Percentiles rank a stretch among this genome's conserved stretches.
These are phyloP conservation scores for Coremacera marginata DNA, from an alignment of 2,888 invertebrate species.

Conservation along the genomic window DNA sequence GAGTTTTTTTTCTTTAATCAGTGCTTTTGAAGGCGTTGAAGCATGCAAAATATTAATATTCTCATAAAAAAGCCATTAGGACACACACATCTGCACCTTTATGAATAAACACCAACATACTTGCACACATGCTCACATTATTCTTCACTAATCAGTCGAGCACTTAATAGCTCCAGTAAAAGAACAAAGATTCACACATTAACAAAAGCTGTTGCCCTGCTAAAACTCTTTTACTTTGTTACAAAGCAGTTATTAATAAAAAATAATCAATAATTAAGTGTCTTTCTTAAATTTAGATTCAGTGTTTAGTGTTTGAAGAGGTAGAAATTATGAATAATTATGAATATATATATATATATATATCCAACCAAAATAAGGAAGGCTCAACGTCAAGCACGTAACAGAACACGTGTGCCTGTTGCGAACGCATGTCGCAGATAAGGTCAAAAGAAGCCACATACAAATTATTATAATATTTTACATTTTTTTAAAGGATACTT, in stretches of 20 bases:
- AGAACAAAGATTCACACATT: slow-evolving; percentile 12
- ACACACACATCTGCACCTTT: background rate
- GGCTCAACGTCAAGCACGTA: no score
- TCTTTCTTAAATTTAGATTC: slow-evolving; percentile 49
- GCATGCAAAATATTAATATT: slow-evolving; percentile 66
- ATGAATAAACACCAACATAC: slow-evolving; percentile 12
- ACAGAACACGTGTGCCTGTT: no score
- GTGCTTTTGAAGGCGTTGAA: slow-evolving; percentile 56
- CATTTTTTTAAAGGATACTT: no score
- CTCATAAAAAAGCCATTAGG: slow-evolving; percentile 40
- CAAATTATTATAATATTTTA: no score
- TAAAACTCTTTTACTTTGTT: background rate
- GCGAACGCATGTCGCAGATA: no score
- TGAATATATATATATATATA: no score
- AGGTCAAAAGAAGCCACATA: no score
- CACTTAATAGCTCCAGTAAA: background rate
- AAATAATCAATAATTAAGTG: slow-evolving; percentile 66
- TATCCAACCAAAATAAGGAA: no score
- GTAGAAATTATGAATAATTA: no score
- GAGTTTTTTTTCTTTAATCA: slow-evolving; percentile 8
- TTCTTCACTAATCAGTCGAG: background rate
- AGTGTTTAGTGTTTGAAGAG: no score
- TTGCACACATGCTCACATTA: background rate
- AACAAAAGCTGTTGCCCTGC: background rate
- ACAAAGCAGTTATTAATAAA: slow-evolving; percentile 55